A percentile compares a stretch with the other conserved stretches of the same genome.
Conservation (phyloP, 2,113 vertebrate species). For the Rhinopithecus roxellana region DNA sequence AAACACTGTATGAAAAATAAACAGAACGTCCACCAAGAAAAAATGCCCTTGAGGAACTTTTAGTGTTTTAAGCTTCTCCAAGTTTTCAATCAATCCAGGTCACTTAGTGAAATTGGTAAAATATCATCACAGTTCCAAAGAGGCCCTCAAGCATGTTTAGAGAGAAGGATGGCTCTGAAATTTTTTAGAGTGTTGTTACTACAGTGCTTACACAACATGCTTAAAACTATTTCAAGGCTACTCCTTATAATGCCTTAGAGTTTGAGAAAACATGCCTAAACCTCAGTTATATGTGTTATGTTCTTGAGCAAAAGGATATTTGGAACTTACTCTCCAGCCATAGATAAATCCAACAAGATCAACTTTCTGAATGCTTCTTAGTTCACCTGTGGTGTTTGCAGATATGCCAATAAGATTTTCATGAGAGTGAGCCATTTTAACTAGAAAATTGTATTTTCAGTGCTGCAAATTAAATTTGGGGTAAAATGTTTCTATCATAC, state of each 20-base stretch:
- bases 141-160: slow-evolving; percentile 18
- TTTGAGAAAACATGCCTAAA: neutral
- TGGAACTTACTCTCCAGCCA: neutral
- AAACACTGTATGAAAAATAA: slow-evolving; percentile 44
- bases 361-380: neutral
- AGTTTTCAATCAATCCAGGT: slow-evolving; percentile 65
- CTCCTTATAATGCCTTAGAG: neutral
- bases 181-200: neutral
- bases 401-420: neutral
- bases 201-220: neutral
- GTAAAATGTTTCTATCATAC: neutral
- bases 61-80: slow-evolving; percentile 37
- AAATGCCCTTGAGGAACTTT: slow-evolving; percentile 20
- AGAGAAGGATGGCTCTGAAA: slow-evolving; percentile 37
- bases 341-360: neutral
- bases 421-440: neutral
- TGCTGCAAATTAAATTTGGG: neutral
- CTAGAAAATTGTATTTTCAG: neutral
- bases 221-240: neutral
- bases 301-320: neutral
- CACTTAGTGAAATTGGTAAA: slow-evolving; percentile 63
- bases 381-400: neutral
- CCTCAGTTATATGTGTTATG: neutral
- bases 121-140: slow-evolving; percentile 19
- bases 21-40: neutral